Percentiles rank a stretch among this genome's conserved stretches.
Conservation (phyloP, 2,113 vertebrate species). For the Delphinapterus leucas region DNA sequence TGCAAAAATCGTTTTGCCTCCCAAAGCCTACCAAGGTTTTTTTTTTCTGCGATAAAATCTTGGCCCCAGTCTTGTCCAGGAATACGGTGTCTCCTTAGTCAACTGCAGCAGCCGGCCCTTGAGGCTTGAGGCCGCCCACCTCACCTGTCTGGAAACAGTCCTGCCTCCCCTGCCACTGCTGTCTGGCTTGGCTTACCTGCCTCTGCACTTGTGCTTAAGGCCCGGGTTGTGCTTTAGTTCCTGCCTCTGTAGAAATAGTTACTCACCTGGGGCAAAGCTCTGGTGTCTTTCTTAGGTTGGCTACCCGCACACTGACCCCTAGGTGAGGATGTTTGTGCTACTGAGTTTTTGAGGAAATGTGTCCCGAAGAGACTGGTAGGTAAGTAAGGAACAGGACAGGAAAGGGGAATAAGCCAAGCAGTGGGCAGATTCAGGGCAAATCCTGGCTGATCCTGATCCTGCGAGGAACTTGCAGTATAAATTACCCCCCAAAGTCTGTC, state of each 20-base stretch:
- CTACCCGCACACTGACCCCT: neutral
- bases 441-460: neutral
- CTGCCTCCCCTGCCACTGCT: rapidly evolving
- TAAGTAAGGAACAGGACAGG: neutral
- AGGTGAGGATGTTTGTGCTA: neutral
- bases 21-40: neutral
- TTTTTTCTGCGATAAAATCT: neutral
- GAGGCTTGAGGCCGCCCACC: neutral
- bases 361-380: neutral
- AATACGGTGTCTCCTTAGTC: neutral
- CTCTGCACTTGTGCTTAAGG: neutral
- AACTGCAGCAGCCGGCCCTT: neutral
- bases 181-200: neutral
- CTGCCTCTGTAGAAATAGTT: neutral
- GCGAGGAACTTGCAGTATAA: neutral
- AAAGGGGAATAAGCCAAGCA: neutral
- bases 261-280: neutral
- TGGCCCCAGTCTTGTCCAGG: neutral
- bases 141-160: neutral
- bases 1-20: neutral
- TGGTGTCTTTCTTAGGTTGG: neutral
- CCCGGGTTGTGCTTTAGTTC: neutral
- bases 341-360: neutral
- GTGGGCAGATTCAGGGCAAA: neutral
- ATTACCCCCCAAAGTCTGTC: neutral